A percentile compares a stretch with the other conserved stretches of the same genome.
Conservation (phyloP, 1,140 invertebrate genomes). For the Geopemphigus sp. region DNA sequence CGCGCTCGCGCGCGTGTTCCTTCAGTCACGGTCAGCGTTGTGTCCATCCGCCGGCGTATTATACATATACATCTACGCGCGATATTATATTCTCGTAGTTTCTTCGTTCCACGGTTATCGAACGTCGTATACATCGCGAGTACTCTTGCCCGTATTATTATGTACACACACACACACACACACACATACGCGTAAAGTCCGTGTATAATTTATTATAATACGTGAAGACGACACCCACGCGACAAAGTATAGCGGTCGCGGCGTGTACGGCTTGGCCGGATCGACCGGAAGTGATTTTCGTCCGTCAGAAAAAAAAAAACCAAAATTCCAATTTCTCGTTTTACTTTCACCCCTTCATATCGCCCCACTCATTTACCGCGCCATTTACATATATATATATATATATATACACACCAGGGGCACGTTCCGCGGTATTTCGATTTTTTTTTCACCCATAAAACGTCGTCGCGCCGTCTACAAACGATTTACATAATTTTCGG, state of each 20-base stretch:
- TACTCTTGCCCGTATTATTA: conserved; percentile 12
- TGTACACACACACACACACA: too few relatives aligned
- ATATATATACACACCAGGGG: neutral
- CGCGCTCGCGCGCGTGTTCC: too few relatives aligned
- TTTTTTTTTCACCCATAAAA: neutral
- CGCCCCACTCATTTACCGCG: too few relatives aligned
- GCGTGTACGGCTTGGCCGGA: neutral
- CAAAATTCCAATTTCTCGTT: neutral
- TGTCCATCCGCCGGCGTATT: neutral
- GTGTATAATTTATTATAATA: neutral
- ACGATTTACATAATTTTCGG: conserved; percentile 23
- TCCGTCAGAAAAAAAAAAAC: neutral
- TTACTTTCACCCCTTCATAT: too few relatives aligned
- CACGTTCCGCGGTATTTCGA: too few relatives aligned
- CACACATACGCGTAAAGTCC: too few relatives aligned
- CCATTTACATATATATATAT: neutral
- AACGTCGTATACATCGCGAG: neutral
- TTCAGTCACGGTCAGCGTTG: conserved; percentile 42
- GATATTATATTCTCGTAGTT: too few relatives aligned
- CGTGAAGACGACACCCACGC: conserved; percentile 34
- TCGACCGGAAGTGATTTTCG: conserved; percentile 29
- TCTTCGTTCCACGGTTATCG: too few relatives aligned
- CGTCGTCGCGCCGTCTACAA: neutral
- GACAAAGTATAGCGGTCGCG: too few relatives aligned
- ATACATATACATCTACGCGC: neutral